Evolutionary conservation across 2,888 invertebrate genomes (phyloP).

Genomic region (Cheilosia scutellata): DNA sequence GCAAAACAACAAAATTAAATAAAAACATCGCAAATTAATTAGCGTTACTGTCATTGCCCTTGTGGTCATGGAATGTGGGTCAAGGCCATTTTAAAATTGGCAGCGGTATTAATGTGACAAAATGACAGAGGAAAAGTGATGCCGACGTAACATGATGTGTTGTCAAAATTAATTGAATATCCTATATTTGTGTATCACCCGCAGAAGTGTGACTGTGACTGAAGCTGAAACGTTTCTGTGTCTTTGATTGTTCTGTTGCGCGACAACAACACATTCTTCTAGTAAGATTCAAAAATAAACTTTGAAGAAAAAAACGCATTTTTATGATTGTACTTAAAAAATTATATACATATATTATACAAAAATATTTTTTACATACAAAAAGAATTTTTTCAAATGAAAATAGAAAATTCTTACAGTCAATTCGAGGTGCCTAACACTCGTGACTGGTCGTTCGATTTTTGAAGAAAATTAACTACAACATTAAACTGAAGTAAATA

Average conservation of each 20-base stretch:
- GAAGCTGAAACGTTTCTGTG: neutral
- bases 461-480: slow-evolving; percentile 67
- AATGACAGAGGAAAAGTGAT: slow-evolving; percentile 27
- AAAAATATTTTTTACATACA: slow-evolving; percentile 61
- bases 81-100: slow-evolving; percentile 79
- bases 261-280: neutral
- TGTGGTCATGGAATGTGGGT: slow-evolving; percentile 77
- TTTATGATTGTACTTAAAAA: slow-evolving; percentile 61
- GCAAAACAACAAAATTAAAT: slow-evolving; percentile 32
- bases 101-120: slow-evolving; percentile 29
- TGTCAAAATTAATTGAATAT: neutral
- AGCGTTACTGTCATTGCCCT: slow-evolving; percentile 54
- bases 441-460: slow-evolving; percentile 52
- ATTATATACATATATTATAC: slow-evolving; percentile 69
- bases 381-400: slow-evolving; percentile 29
- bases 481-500: slow-evolving; percentile 72
- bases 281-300: slow-evolving; percentile 9
- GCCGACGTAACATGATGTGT: neutral
- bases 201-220: neutral
- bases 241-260: neutral
- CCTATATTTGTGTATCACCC: neutral
- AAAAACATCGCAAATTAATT: slow-evolving; percentile 56
- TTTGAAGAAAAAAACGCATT: slow-evolving; percentile 55
- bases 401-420: slow-evolving; percentile 30
- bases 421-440: slow-evolving; percentile 54